Base-by-base conservation (phyloP, 2,888 invertebrate species). In the Xanthostigma xanthostigma region DNA sequence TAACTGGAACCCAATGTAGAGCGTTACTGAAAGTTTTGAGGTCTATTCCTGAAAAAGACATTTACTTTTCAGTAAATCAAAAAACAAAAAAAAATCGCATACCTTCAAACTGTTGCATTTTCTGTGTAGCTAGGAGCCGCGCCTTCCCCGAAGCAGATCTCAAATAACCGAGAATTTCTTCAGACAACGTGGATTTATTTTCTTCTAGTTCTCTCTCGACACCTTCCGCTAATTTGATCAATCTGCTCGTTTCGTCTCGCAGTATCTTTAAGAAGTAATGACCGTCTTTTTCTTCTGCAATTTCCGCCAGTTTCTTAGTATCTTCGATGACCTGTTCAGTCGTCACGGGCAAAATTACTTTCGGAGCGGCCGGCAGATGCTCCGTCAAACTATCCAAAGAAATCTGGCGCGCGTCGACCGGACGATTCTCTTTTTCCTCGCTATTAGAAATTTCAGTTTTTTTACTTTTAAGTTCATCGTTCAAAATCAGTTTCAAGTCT, bases 81-180 rank as follows among this genome's bases (percentile, higher is more conserved):
- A 42, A 17, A 10, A 9, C 10, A 27, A 17, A 46, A 40, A 36
- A 47, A 10, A 43, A 3, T 8, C 41, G 41, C 40, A 50, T 58
- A 74, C 91, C 93, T 73, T 85, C 81, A 66, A 96, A 96, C 66
- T 96, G 96, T 66, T 89, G 86, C 79, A 95, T 90, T 66, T 95
- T 96, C 70, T 95, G 90, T 11, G 84, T 81, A 34, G 89, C 83
- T 54, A 96, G 71, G 35, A 96, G 72, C 53, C 88, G 79, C 8
- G 93, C 93, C 68, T 96, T 94, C 13, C 96, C 95, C 8, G 91
- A 77, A 1, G 93, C 89, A 0, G 93, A 82, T 49, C 93, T 75
- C 37, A 96, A 70, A 58, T 85, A 76, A 0, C 95, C 95, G 50
- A 84, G 72, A 0, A 84, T 78, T 64, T 92, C 91, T 60, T 91